Percentiles rank a stretch among this genome's conserved stretches.
These are phyloP conservation scores for Muscidifurax raptorellus DNA, from an alignment of 1,140 invertebrate genomes.

Conservation along the genomic window DNA sequence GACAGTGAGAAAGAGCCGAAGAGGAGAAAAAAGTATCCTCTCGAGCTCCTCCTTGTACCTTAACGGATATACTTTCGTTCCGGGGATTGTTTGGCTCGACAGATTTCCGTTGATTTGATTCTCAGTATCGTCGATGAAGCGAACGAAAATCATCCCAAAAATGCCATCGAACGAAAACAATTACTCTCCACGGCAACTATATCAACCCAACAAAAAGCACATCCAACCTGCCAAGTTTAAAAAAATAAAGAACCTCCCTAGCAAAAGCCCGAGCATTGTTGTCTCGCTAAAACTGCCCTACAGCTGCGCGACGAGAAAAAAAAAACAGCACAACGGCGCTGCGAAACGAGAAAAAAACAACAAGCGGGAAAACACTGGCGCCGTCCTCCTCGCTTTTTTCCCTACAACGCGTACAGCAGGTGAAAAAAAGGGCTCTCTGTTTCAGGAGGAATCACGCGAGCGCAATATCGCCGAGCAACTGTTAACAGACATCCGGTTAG, in stretches of 20 bases:
- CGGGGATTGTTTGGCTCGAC: too few species aligned
- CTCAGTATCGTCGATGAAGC: too few species aligned
- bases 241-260: neutral
- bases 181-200: neutral
- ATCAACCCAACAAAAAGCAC: neutral
- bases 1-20: too few species aligned
- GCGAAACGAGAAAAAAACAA: neutral
- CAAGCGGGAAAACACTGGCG: neutral
- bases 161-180: neutral
- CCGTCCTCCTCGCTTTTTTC: neutral
- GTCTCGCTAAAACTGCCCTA: neutral
- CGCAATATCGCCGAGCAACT: constrained; percentile 15
- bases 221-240: neutral
- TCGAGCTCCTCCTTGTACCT: neutral
- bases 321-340: neutral
- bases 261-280: neutral
- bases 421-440: neutral
- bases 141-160: neutral
- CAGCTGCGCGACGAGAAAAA: neutral
- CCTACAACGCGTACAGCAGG: neutral
- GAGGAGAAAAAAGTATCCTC: neutral
- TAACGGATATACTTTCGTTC: too few species aligned
- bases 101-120: too few species aligned
- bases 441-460: constrained; percentile 9
- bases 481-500: constrained; percentile 36